phyloP scores from a whole-genome alignment of 1,140 invertebrate genomes.

The Drosophila albomicans region DNA sequence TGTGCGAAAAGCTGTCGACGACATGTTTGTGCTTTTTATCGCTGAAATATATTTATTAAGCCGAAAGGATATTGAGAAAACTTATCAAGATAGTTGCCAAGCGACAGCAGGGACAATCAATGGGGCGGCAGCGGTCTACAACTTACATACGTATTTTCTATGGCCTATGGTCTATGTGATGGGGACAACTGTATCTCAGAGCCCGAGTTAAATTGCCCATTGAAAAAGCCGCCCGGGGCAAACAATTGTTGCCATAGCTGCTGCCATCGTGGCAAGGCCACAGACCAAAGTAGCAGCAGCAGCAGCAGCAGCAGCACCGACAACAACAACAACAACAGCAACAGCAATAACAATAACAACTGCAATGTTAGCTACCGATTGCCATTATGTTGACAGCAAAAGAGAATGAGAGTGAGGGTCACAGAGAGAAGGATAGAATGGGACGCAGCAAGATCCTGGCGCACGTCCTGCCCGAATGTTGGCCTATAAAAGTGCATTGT shows the following conservation, averaged over 20 bases:
- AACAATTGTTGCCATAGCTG: slow-evolving; percentile 60
- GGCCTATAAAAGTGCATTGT: slow-evolving; percentile 55
- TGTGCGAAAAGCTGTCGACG: slow-evolving; percentile 29
- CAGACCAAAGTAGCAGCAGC: slow-evolving; percentile 40
- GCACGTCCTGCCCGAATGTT: slow-evolving; percentile 26
- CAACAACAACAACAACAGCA: slow-evolving; percentile 26
- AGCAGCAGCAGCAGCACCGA: slow-evolving; percentile 37
- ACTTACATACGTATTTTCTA: neutral
- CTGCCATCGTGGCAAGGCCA: slow-evolving; percentile 60
- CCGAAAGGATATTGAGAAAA: slow-evolving; percentile 68
- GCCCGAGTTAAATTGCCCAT: slow-evolving; percentile 73
- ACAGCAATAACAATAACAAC: slow-evolving; percentile 31
- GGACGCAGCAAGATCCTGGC: slow-evolving; percentile 23
- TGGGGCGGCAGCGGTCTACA: slow-evolving; percentile 3
- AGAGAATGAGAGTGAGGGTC: neutral
- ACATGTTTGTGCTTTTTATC: slow-evolving; percentile 64
- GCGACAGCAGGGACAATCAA: slow-evolving; percentile 8
- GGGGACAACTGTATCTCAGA: slow-evolving; percentile 65
- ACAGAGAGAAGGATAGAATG: neutral
- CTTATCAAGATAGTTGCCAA: slow-evolving; percentile 68
- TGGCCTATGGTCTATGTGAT: slow-evolving; percentile 11
- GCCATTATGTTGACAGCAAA: slow-evolving; percentile 35
- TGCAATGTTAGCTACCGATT: slow-evolving; percentile 54
- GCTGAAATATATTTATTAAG: slow-evolving; percentile 66
- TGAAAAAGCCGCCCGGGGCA: slow-evolving; percentile 70